Evolutionary conservation across 2,113 vertebrate genomes (phyloP), one percentile per base, ranked within the genome.

Genomic region (Podarcis raffonei): DNA sequence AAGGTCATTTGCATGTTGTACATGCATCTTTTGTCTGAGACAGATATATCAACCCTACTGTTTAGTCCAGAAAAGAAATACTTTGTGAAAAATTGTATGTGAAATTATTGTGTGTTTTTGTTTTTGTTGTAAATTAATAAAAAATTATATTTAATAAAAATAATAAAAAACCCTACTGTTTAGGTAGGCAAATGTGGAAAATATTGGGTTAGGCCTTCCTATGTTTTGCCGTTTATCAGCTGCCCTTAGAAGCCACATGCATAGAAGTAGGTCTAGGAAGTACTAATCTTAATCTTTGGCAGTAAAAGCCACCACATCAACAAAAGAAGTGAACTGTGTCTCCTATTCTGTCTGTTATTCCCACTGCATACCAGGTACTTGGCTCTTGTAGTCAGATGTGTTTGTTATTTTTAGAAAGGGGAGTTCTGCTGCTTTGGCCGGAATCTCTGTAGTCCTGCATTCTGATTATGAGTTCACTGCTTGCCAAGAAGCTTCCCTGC

Each of bases 361-460:
- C 39, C 39, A 79, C 62, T 87, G 32, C 57, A 25, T 87, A 39
- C 8, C 37, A 2, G 0, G 32, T 53, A 22, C 37, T 32, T 78
- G 25, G 81, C 39, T 69, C 39, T 77, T 78, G 23, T 57, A 78
- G 65, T 78, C 72, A 84, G 74, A 68, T 37, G 35, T 23, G 39
- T 69, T 84, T 84, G n/a, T 89, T 84, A 78, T 78, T 89, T 83
- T 89, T 83, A 74, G 11, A 90, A 84, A 83, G 59, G 30, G 23
- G 90, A 68, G 0, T 4, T 39, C 8, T 1, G 84, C 6, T 22
- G 4, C 83, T 91, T 87, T 48, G 72, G 79, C 37, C 59, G 53
- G 35, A 83, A 90, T 88, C 53, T 3, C 25, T 48, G 81, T 25
- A 80, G 42, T 37, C 16, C 65, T 37, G 83, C 48, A 79, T 72